Evolutionary conservation across 2,888 invertebrate genomes (phyloP).

Genomic region (Spodoptera picta): DNA sequence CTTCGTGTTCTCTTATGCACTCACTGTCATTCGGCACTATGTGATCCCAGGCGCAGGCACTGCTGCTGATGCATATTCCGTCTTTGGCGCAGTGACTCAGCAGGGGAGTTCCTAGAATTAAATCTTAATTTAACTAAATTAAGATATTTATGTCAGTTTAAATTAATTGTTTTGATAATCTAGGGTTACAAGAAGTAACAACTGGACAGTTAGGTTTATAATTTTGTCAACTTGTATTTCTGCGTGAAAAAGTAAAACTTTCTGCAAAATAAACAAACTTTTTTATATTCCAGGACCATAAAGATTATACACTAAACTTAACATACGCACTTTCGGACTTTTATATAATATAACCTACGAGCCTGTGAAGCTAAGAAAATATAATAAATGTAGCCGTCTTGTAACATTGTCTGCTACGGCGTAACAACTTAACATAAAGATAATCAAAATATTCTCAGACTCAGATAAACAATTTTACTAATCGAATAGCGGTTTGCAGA

Average conservation of each 20-base stretch:
- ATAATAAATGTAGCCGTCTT: constrained; percentile 1
- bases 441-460: no score
- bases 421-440: constrained; percentile 1
- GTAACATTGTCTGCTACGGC: neutral
- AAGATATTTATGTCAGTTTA: no score
- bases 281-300: no score
- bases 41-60: constrained; percentile 59
- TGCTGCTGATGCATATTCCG: constrained; percentile 64
- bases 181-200: no score
- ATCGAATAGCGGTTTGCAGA: constrained; percentile 2
- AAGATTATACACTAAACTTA: neutral
- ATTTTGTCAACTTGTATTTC: no score
- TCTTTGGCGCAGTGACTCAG: constrained; percentile 45
- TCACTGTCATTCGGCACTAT: constrained; percentile 49
- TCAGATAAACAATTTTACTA: neutral
- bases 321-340: neutral
- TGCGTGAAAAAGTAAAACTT: no score
- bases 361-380: neutral
- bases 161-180: no score
- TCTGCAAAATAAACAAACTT: no score
- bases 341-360: neutral
- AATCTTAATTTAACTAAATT: neutral
- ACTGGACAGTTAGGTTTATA: no score
- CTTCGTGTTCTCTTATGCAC: constrained; percentile 50
- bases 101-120: constrained; percentile 41